These are phyloP conservation scores for Gallinago media DNA, from an alignment of 2,113 vertebrate species.

Conservation along the genomic window DNA sequence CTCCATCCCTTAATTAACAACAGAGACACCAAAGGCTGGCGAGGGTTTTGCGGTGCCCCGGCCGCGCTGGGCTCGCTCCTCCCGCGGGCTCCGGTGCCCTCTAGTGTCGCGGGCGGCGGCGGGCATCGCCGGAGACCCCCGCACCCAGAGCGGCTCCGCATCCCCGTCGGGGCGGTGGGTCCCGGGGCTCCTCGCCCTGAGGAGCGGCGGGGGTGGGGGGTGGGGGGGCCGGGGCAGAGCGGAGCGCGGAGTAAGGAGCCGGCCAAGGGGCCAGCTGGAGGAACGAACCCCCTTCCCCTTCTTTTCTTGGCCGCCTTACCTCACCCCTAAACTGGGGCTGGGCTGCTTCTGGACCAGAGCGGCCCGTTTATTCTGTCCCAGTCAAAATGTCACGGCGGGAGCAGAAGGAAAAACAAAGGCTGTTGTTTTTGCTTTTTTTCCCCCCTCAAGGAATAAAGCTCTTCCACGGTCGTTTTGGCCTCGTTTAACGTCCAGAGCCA, in stretches of 20 bases:
- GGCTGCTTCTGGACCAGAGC: background rate
- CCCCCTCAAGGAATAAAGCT: background rate
- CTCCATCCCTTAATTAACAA: accelerated
- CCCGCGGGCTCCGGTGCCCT: slow-evolving; percentile 55
- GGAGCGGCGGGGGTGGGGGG: no score
- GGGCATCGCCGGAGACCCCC: background rate
- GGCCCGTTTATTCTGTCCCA: background rate
- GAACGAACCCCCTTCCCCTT: background rate
- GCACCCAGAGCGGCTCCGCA: background rate
- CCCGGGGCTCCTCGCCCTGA: no score
- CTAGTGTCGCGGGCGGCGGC: slow-evolving; percentile 18
- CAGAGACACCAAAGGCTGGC: background rate
- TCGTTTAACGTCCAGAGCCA: background rate
- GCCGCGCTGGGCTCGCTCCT: background rate
- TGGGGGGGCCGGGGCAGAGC: no score
- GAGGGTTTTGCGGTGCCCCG: background rate
- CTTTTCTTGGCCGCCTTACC: background rate
- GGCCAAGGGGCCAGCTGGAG: background rate
- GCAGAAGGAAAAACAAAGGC: background rate
- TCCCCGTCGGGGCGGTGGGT: background rate
- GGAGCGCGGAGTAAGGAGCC: background rate
- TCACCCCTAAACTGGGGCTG: background rate
- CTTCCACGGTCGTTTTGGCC: background rate
- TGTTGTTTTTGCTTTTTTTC: background rate
- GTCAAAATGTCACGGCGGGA: background rate